Base-by-base conservation (phyloP, 1,140 invertebrate species). In the Camponotus vicinus region DNA sequence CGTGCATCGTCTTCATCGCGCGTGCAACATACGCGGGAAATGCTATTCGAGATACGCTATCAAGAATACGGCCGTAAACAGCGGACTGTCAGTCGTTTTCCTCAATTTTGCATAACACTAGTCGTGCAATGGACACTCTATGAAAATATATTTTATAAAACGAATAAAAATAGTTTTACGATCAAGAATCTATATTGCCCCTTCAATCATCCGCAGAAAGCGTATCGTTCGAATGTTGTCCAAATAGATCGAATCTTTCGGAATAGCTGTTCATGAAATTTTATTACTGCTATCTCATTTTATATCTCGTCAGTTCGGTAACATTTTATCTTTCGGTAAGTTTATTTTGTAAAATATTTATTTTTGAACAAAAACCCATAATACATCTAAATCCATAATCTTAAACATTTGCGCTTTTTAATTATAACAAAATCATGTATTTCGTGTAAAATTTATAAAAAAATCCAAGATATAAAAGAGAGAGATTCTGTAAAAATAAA, bases 1-100 rank as follows among this genome's bases (percentile, higher is more conserved):
- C 55, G 79, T 61, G 67, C 52, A 61, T 61, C 79, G 69, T 83
- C 79, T 71, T 82, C 67, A 73, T 82, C 67, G 55, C 27, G 79
- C 69, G 79, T 59, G 79, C 52, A 73, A 82, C 49, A 15, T 82
- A 57, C 11, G n/a, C 52, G 37, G 34, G 37, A 21, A 15, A 71
- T 55, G 40, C 61, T 82, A 45, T 82, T 57, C 27, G 67, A 73
- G 79, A 71, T 71, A 71, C 3, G 67, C 18, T 71, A 82, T 82
- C 78, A 59, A 57, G 52, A 18, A 82, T 59, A 34, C 69, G 79
- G 69, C 42, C 69, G 69, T 34, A 83, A 75, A 83, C 55, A 71
- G 57, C 69, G 32, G 69, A 83, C 69, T 83, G 42, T 75, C 64
- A 80, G 77, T 55, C 34, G 64, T 70, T 55, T 55, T 32, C 18